A percentile compares a stretch with the other conserved stretches of the same genome.
Evolutionary conservation across 2,888 invertebrate species (phyloP).

Genomic region (Drosophila lutescens): DNA sequence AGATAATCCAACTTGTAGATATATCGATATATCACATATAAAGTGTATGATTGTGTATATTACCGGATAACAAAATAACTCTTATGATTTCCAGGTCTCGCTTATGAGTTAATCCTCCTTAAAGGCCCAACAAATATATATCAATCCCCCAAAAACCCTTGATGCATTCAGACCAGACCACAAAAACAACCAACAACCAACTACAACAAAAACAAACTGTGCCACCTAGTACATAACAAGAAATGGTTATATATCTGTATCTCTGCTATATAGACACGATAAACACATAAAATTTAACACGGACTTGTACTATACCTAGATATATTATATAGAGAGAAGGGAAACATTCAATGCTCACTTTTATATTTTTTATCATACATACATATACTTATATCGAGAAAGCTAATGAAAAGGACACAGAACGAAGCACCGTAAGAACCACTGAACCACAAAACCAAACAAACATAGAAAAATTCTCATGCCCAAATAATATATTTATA

Average conservation of each 20-base stretch:
- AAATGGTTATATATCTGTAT: conserved; percentile 77
- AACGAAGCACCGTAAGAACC: conserved; percentile 67
- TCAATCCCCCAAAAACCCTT: conserved; percentile 16
- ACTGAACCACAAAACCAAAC: conserved; percentile 49
- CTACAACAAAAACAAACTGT: conserved; percentile 72
- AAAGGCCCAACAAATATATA: conserved; percentile 20
- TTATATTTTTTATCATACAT: conserved; percentile 80
- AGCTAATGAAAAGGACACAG: conserved; percentile 16
- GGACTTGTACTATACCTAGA: conserved; percentile 56
- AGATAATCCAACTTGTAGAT: conserved; percentile 48
- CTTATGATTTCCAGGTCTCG: conserved; percentile 63
- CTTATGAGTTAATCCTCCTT: conserved; percentile 44
- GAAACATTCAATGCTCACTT: conserved; percentile 73
- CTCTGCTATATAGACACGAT: conserved; percentile 55
- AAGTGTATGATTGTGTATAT: conserved; percentile 65
- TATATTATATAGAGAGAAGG: conserved; percentile 32
- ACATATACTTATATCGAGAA: conserved; percentile 54
- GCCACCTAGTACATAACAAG: conserved; percentile 80
- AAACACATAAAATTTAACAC: conserved; percentile 37
- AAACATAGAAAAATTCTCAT: conserved; percentile 25
- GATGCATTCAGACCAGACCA: conserved; percentile 53
- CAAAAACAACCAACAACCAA: conserved; percentile 34
- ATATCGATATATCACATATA: conserved; percentile 48
- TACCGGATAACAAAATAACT: conserved; percentile 48
- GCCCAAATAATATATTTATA: conserved; percentile 39